A percentile compares a stretch with the other conserved stretches of the same genome.
These are phyloP conservation scores for Vidua macroura DNA, from an alignment of 2,113 vertebrate species.

Conservation along the genomic window DNA sequence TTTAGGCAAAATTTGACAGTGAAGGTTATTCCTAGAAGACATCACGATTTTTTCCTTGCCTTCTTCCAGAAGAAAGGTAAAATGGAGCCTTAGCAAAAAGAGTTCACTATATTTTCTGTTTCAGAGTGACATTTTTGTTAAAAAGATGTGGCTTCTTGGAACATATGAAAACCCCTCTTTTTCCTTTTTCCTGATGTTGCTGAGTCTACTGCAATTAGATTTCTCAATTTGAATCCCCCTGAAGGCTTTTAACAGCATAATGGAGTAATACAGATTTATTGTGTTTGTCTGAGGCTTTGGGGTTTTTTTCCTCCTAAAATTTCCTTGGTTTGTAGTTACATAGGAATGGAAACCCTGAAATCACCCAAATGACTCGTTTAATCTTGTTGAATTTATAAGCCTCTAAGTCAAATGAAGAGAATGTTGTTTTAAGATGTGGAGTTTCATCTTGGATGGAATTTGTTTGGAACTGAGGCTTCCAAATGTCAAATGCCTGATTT, in stretches of 20 bases:
- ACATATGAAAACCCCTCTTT: not conserved
- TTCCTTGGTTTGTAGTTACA: not conserved
- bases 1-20: not conserved
- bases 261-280: not conserved
- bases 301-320: not conserved
- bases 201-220: not conserved
- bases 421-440: not conserved
- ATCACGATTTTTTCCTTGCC: not conserved
- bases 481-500: not conserved
- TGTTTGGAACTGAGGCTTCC: conserved; percentile 3
- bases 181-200: not conserved
- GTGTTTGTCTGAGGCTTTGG: not conserved
- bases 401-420: not conserved
- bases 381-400: conserved; percentile 6
- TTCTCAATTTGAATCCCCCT: not conserved
- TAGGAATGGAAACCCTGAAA: conserved; percentile 12
- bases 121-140: not conserved
- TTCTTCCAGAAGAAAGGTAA: not conserved
- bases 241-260: not conserved
- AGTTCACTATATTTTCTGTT: not conserved
- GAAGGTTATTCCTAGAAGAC: not conserved
- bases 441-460: conserved; percentile 7
- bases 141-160: not conserved
- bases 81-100: not conserved
- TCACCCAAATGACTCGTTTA: not conserved